Percentiles rank a stretch among this genome's conserved stretches.
Conservation (phyloP, 2,113 vertebrate genomes). For the Theristicus caerulescens region DNA sequence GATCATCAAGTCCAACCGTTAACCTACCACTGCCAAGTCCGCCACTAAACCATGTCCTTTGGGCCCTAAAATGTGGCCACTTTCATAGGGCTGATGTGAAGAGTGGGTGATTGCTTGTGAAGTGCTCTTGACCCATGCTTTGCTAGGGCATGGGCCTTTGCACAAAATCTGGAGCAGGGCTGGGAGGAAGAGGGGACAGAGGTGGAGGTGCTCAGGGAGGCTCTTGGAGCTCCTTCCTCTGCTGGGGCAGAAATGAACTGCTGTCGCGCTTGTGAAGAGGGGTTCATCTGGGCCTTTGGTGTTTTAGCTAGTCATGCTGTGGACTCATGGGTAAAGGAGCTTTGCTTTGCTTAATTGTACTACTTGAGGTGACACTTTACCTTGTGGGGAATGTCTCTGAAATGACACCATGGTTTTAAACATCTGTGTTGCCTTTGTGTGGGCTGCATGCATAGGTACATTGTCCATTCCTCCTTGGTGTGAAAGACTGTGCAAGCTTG, state of each 20-base stretch:
- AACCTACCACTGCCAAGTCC: too few species aligned
- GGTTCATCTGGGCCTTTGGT: neutral
- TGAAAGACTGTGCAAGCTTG: neutral
- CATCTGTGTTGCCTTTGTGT: neutral
- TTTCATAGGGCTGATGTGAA: neutral
- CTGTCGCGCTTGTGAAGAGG: neutral
- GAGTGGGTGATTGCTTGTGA: neutral
- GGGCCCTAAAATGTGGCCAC: rapidly evolving
- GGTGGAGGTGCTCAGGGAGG: neutral
- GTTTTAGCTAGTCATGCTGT: neutral
- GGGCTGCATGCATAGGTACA: neutral
- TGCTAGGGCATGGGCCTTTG: neutral
- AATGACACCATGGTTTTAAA: neutral
- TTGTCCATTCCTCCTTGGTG: neutral
- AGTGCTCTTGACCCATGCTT: neutral
- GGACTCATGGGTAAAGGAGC: neutral
- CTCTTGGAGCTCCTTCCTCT: neutral
- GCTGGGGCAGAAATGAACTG: neutral
- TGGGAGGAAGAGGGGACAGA: neutral
- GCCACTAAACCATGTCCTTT: neutral
- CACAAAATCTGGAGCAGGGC: neutral
- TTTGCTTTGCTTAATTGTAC: neutral
- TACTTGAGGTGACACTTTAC: neutral
- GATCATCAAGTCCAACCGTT: too few species aligned
- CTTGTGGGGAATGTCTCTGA: neutral